Evolutionary conservation across 1,140 invertebrate species (phyloP).

Genomic region (Brachionus sp.): DNA sequence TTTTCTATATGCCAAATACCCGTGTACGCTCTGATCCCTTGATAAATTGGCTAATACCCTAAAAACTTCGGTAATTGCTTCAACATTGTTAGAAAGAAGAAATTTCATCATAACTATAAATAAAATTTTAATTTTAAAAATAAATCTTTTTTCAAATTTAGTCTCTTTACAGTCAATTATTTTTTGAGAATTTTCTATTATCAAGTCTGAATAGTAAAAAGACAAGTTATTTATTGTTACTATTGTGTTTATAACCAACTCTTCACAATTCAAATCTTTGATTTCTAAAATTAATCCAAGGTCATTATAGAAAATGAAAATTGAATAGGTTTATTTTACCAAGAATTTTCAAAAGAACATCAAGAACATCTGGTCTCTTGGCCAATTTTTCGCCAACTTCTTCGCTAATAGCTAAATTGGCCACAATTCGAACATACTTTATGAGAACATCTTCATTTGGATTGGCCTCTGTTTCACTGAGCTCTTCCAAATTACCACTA

Average conservation of each 20-base stretch:
- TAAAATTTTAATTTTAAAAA: conserved; percentile 40
- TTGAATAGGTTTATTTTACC: conserved; percentile 51
- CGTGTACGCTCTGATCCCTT: conserved; percentile 64
- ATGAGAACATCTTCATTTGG: conserved; percentile 55
- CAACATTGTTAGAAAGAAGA: conserved; percentile 61
- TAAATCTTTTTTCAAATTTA: not conserved
- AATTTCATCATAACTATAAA: conserved; percentile 58
- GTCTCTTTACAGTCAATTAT: conserved; percentile 54
- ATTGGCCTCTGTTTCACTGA: not conserved
- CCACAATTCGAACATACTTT: conserved; percentile 68
- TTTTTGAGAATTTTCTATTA: conserved; percentile 49
- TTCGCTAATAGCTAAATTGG: conserved; percentile 70
- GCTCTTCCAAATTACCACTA: not conserved
- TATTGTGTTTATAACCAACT: conserved; percentile 66
- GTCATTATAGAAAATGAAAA: conserved; percentile 57
- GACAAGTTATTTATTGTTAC: conserved; percentile 69
- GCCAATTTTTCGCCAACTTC: conserved; percentile 66
- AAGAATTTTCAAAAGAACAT: conserved; percentile 61
- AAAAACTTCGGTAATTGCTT: conserved; percentile 65
- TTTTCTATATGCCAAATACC: conserved; percentile 62
- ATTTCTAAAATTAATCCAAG: conserved; percentile 49
- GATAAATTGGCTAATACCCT: conserved; percentile 69
- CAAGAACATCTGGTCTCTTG: conserved; percentile 58
- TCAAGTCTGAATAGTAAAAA: conserved; percentile 60
- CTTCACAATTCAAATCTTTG: conserved; percentile 64